phyloP scores from a whole-genome alignment of 2,797 vertebrate species.

The Knipowitschia caucasica region DNA sequence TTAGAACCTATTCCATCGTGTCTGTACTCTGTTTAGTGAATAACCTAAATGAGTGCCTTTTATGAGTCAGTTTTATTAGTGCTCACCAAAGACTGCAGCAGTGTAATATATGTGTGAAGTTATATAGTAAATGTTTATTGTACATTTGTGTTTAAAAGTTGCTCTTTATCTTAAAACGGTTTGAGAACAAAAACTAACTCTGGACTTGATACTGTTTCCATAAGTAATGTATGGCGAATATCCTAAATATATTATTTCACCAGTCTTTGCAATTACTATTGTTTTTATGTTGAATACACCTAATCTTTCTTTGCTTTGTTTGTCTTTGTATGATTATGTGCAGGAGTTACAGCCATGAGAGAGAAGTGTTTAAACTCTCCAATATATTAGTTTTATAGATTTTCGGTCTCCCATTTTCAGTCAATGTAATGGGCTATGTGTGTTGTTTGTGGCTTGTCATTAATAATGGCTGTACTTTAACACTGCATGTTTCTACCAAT shows the following conservation, averaged over 20 bases:
- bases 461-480: not conserved
- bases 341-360: not conserved
- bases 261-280: too few relatives aligned
- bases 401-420: not conserved
- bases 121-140: not conserved
- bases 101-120: not conserved
- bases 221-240: too few relatives aligned
- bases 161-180: not conserved
- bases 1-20: slow-evolving; percentile 9
- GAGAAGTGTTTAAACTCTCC: not conserved
- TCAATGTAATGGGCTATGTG: not conserved
- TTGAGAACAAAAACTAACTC: too few relatives aligned
- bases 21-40: slow-evolving; percentile 23
- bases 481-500: slow-evolving; percentile 5
- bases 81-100: slow-evolving; percentile 23
- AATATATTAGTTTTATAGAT: not conserved
- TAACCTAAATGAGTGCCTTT: slow-evolving; percentile 46
- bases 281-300: too few relatives aligned
- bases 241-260: too few relatives aligned
- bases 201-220: too few relatives aligned
- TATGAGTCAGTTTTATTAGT: slow-evolving; percentile 4
- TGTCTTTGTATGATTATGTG: not conserved
- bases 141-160: slow-evolving; percentile 1
- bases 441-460: not conserved
- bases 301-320: not conserved